Conservation (phyloP, 2,797 vertebrate genomes). For the Sebastes kiyomatsui region DNA sequence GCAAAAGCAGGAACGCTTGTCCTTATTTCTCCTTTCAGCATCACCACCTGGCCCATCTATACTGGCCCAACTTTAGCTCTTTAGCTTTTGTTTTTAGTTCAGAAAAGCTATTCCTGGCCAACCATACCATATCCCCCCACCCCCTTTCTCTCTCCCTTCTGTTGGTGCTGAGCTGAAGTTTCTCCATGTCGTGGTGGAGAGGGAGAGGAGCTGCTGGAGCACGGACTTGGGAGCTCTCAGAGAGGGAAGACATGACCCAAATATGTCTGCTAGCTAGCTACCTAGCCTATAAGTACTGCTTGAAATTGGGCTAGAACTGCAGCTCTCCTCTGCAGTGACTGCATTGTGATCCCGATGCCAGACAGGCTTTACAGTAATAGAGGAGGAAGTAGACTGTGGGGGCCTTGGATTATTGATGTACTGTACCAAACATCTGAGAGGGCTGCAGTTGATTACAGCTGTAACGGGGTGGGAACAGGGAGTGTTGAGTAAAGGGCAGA, state of each 20-base stretch:
- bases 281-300: not conserved
- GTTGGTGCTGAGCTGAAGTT: slow-evolving; percentile 51
- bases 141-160: not conserved
- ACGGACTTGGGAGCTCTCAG: slow-evolving; percentile 31
- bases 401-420: slow-evolving; percentile 36
- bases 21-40: slow-evolving; percentile 62
- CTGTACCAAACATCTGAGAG: slow-evolving; percentile 18
- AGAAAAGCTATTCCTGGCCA: slow-evolving; percentile 59
- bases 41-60: slow-evolving; percentile 53
- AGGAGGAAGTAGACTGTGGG: not conserved
- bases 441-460: slow-evolving; percentile 24
- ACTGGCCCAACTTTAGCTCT: slow-evolving; percentile 45
- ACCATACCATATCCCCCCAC: not conserved
- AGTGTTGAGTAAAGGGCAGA: slow-evolving; percentile 4
- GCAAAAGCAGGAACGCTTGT: slow-evolving; percentile 29
- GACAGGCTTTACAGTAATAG: slow-evolving; percentile 12
- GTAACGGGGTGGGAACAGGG: not conserved
- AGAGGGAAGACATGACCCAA: slow-evolving; percentile 69
- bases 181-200: slow-evolving; percentile 30
- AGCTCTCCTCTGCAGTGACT: slow-evolving; percentile 31
- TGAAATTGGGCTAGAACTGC: slow-evolving; percentile 39
- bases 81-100: slow-evolving; percentile 47
- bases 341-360: slow-evolving; percentile 31
- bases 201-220: slow-evolving; percentile 19
- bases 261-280: slow-evolving; percentile 55